A percentile compares a stretch with the other conserved stretches of the same genome.
These are phyloP conservation scores for Rattus norvegicus DNA, from an alignment of 2,113 vertebrate species.

Conservation along the genomic window DNA sequence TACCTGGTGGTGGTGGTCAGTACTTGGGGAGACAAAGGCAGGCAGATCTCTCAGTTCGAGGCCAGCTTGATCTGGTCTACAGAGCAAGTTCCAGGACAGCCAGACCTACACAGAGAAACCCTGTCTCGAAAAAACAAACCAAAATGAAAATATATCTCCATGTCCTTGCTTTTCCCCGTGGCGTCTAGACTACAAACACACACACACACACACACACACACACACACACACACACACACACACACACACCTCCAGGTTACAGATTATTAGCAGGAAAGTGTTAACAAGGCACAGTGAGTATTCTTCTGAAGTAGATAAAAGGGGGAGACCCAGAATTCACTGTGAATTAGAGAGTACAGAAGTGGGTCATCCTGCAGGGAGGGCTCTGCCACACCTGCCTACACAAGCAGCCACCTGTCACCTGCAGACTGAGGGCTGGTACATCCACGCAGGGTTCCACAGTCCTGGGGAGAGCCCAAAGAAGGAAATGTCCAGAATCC, in stretches of 20 bases:
- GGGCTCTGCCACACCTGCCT: constrained; percentile 37
- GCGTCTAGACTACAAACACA: neutral
- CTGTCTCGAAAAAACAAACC: neutral
- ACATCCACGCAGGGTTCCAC: too few species aligned
- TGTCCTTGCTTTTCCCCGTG: neutral
- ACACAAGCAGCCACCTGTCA: neutral
- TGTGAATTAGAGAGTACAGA: fast-evolving
- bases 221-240: neutral
- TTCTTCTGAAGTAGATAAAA: neutral
- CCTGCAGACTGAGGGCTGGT: neutral
- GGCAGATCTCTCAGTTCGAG: neutral
- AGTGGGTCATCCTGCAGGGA: neutral
- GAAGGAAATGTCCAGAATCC: neutral
- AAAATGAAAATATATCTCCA: neutral
- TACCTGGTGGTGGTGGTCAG: neutral
- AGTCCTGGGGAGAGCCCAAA: neutral
- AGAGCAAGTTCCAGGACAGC: neutral
- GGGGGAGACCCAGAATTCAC: neutral
- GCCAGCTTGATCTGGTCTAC: neutral
- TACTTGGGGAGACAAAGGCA: neutral
- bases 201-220: neutral
- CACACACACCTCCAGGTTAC: neutral
- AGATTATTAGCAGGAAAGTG: constrained; percentile 34
- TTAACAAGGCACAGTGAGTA: constrained; percentile 17
- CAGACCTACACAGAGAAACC: neutral